Evolutionary conservation across 2,113 vertebrate species (phyloP).

Genomic region (Leptosomus discolor): DNA sequence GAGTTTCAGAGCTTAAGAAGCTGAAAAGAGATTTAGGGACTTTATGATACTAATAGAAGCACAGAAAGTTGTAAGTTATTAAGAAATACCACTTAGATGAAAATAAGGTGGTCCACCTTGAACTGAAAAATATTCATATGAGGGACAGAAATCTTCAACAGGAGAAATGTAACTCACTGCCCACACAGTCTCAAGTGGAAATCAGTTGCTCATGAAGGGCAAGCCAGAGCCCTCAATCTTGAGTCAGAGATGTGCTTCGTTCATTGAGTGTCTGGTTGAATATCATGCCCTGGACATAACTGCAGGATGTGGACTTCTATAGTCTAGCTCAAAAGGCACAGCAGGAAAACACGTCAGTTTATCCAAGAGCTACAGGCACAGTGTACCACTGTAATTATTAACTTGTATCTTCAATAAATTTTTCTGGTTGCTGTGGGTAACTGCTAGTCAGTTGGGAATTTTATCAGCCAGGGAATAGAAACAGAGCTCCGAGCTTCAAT

Average conservation of each 20-base stretch:
- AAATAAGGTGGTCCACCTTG: not conserved
- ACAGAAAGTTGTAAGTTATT: not conserved
- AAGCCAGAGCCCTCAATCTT: not conserved
- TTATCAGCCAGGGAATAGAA: not conserved
- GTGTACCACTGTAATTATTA: not conserved
- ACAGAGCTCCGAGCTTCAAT: not conserved
- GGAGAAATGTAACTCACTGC: not conserved
- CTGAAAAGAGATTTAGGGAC: not conserved
- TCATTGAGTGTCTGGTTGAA: not conserved
- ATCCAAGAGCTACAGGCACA: not conserved
- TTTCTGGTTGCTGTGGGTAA: not conserved
- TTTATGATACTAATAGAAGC: not conserved
- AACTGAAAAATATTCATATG: not conserved
- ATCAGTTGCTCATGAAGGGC: not conserved
- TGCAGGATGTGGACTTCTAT: not conserved
- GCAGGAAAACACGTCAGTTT: not conserved
- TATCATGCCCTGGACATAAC: not conserved
- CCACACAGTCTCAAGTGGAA: not conserved
- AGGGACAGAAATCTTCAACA: not conserved
- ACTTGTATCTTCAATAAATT: not conserved
- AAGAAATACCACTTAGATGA: not conserved
- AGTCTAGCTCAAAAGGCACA: not conserved
- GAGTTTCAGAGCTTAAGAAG: not conserved
- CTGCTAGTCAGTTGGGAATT: not conserved
- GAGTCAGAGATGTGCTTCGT: not conserved